phyloP scores from a whole-genome alignment of 2,888 invertebrate genomes.

The Catocala fraxini region DNA sequence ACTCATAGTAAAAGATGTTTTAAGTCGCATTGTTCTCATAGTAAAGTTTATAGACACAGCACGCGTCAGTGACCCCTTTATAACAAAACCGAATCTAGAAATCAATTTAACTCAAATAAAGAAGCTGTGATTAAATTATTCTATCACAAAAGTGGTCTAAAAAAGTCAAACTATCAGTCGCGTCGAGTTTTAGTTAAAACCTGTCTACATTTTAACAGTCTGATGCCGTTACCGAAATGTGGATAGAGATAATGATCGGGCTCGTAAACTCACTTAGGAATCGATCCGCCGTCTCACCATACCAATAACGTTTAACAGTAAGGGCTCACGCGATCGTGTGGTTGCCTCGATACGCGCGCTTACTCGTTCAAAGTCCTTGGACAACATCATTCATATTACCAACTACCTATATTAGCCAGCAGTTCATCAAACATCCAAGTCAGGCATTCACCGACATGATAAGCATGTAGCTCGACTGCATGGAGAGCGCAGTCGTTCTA shows the following conservation, averaged over 20 bases:
- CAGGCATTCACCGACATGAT: too few relatives aligned
- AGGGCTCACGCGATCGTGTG: slow-evolving; percentile 62
- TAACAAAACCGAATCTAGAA: slow-evolving; percentile 8
- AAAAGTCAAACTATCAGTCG: slow-evolving; percentile 1
- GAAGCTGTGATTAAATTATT: slow-evolving; percentile 18
- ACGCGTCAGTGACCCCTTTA: neutral
- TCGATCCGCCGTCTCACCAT: slow-evolving; percentile 61
- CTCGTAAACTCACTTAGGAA: slow-evolving; percentile 64
- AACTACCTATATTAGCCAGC: neutral
- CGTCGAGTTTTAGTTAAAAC: slow-evolving; percentile 33
- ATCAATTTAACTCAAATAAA: slow-evolving; percentile 18
- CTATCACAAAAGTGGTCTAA: slow-evolving; percentile 1
- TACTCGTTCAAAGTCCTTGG: slow-evolving; percentile 51
- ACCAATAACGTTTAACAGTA: slow-evolving; percentile 61
- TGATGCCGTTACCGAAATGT: slow-evolving; percentile 56
- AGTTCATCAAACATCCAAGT: too few relatives aligned
- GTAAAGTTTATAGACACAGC: slow-evolving; percentile 1
- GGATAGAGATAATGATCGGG: slow-evolving; percentile 65
- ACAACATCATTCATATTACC: slow-evolving; percentile 49
- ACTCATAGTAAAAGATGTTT: neutral
- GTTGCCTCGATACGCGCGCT: slow-evolving; percentile 45
- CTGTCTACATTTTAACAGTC: slow-evolving; percentile 46
- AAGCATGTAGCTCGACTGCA: too few relatives aligned
- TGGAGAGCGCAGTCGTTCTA: too few relatives aligned
- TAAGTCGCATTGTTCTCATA: slow-evolving; percentile 7